Evolutionary conservation across 2,888 invertebrate genomes (phyloP).

Genomic region (Perithous albicinctus): DNA sequence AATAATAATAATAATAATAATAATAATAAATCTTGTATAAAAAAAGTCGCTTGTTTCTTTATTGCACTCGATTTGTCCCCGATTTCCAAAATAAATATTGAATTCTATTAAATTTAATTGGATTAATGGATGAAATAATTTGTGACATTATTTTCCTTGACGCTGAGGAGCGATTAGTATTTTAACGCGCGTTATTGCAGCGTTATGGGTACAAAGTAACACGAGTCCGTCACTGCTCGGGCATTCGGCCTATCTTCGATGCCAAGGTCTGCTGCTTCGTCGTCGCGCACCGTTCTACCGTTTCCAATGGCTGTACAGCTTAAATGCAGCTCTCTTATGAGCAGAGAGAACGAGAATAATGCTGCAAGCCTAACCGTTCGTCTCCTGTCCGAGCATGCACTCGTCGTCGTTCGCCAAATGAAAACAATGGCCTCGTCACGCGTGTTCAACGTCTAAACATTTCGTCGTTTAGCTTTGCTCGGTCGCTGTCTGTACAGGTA

Average conservation of each 20-base stretch:
- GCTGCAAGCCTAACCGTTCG: constrained; percentile 45
- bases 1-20: too few species aligned
- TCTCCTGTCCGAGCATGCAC: constrained; percentile 10
- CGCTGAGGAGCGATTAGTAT: neutral
- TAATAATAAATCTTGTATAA: too few species aligned
- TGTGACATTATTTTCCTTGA: neutral
- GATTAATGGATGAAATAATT: neutral
- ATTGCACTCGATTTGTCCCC: too few species aligned
- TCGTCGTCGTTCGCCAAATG: constrained; percentile 52
- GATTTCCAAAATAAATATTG: too few species aligned
- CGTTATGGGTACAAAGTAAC: constrained; percentile 39
- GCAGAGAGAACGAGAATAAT: constrained; percentile 14
- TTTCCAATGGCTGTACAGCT: constrained; percentile 13
- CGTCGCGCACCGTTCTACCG: constrained; percentile 27
- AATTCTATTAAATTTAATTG: too few species aligned
- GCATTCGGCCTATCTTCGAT: constrained; percentile 60
- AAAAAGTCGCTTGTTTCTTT: too few species aligned
- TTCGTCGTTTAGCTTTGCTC: constrained; percentile 23
- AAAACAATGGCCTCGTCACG: constrained; percentile 67
- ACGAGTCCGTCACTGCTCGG: constrained; percentile 50
- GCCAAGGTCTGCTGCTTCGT: constrained; percentile 61
- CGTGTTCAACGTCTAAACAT: constrained; percentile 65
- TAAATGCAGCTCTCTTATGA: neutral
- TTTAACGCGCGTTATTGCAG: neutral
- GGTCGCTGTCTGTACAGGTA: constrained; percentile 43